Conservation (phyloP, 2,113 vertebrate species). For the Dolichotis patagonum region DNA sequence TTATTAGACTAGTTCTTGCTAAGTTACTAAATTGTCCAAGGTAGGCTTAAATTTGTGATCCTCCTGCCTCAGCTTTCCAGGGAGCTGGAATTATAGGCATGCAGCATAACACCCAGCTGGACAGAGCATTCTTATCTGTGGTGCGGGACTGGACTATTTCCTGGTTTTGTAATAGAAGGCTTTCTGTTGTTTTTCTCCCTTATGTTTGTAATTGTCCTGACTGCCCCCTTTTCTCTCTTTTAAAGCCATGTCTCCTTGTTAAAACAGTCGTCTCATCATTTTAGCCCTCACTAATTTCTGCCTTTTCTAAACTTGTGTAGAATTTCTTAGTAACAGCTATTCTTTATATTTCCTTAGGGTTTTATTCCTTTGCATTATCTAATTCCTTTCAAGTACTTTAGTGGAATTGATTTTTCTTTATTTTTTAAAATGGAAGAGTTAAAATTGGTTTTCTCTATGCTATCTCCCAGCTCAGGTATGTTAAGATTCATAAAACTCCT, state of each 20-base stretch:
- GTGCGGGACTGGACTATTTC: not conserved
- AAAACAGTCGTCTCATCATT: not conserved
- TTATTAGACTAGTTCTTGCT: not conserved
- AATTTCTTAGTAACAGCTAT: not conserved
- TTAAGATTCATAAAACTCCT: not conserved
- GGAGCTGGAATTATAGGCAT: not conserved
- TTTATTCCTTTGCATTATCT: not conserved
- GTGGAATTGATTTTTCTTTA: not conserved
- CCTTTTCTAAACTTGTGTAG: not conserved
- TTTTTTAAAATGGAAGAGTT: not conserved
- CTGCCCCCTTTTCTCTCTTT: not conserved
- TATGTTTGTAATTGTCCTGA: not conserved
- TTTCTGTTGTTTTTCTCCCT: not conserved
- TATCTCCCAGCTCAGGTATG: not conserved
- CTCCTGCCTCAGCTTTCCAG: not conserved
- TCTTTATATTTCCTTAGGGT: not conserved
- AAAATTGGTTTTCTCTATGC: constrained; percentile 4
- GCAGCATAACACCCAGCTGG: not conserved
- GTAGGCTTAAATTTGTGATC: not conserved
- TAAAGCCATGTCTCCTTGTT: not conserved
- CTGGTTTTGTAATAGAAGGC: not conserved
- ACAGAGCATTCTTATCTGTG: not conserved
- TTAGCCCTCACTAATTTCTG: not conserved
- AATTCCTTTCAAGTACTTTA: not conserved
- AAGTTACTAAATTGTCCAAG: not conserved